A percentile compares a stretch with the other conserved stretches of the same genome.
phyloP scores from a whole-genome alignment of 2,797 vertebrate genomes.

The Florisuga fusca region DNA sequence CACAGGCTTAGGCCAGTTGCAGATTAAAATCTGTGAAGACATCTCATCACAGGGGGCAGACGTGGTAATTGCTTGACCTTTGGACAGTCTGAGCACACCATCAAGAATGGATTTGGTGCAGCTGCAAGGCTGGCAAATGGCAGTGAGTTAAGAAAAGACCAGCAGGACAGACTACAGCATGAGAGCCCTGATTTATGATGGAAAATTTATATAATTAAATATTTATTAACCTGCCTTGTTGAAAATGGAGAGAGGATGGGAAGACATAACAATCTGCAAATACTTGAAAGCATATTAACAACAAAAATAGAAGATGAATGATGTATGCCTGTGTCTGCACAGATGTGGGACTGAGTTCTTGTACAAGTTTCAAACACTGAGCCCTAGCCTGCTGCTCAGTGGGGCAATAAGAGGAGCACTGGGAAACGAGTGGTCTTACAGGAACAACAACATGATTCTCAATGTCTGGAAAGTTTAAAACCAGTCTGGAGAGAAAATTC shows the following conservation, averaged over 20 bases:
- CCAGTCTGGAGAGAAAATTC: background rate
- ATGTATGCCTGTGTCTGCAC: background rate
- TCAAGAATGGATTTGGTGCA: background rate
- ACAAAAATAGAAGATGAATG: background rate
- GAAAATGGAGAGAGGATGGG: background rate
- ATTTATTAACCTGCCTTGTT: conserved; percentile 33
- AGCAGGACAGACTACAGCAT: background rate
- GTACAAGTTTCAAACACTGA: background rate
- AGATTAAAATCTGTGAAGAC: background rate
- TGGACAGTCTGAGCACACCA: background rate
- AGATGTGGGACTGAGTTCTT: background rate
- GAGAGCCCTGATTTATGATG: background rate
- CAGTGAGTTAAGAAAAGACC: conserved; percentile 15
- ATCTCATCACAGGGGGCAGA: background rate
- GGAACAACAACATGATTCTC: background rate
- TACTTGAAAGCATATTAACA: background rate
- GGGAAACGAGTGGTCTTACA: background rate
- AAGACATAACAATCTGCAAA: background rate
- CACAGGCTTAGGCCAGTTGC: background rate
- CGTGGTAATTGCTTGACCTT: background rate
- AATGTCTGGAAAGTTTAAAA: background rate
- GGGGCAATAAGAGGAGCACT: background rate
- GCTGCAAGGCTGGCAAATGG: conserved; percentile 42
- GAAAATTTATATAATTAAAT: conserved; percentile 36
- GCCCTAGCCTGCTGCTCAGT: background rate